Conservation (phyloP, 2,797 vertebrate species). For the Lepilemur ruficaudatus region DNA sequence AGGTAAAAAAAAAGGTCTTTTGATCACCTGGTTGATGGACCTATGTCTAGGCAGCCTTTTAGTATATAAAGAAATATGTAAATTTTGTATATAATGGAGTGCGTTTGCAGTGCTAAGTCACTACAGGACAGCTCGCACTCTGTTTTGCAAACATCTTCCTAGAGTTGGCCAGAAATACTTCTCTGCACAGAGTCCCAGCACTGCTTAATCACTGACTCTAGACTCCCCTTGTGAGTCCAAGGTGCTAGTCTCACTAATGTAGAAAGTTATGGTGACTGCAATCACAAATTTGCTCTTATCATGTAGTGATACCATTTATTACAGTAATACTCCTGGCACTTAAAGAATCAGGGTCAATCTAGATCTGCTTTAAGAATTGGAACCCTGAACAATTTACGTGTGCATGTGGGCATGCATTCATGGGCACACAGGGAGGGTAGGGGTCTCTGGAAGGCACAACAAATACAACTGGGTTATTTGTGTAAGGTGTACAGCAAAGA, state of each 20-base stretch:
- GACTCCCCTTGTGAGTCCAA: slow-evolving; percentile 68
- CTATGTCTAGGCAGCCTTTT: not conserved
- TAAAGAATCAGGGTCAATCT: slow-evolving; percentile 56
- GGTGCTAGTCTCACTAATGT: slow-evolving; percentile 75
- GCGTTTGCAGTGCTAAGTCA: not conserved
- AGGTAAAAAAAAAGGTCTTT: not conserved
- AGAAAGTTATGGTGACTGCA: slow-evolving; percentile 67
- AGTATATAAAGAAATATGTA: not conserved
- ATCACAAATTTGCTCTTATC: slow-evolving; percentile 70
- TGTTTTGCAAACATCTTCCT: slow-evolving; percentile 2
- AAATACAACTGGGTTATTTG: not conserved
- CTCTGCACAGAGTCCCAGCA: slow-evolving; percentile 47
- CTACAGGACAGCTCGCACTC: not conserved
- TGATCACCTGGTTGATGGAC: not conserved
- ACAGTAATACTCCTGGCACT: not conserved
- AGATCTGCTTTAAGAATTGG: not conserved
- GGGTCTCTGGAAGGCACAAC: not conserved
- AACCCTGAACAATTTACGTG: not conserved
- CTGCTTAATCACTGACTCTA: slow-evolving; percentile 70
- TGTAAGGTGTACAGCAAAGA: not conserved
- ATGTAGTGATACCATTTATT: slow-evolving; percentile 58
- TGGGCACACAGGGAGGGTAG: not conserved
- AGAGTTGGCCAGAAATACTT: slow-evolving; percentile 54
- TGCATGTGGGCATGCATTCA: not conserved
- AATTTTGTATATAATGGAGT: not conserved